phyloP scores from a whole-genome alignment of 1,140 invertebrate species.

The Drosophila truncata region DNA sequence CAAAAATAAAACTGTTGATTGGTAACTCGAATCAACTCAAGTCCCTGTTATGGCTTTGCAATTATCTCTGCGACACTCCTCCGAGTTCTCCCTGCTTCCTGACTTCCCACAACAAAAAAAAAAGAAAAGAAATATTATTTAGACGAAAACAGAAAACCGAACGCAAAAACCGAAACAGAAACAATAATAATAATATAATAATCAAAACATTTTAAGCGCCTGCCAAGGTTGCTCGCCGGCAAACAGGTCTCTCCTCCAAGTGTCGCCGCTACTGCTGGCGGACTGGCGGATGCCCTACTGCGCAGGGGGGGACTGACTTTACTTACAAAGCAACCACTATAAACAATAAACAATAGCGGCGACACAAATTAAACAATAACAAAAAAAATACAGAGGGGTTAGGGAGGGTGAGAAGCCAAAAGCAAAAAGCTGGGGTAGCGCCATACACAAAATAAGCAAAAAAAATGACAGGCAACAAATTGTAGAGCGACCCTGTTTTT shows the following conservation, averaged over 20 bases:
- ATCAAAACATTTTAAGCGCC: slow-evolving; percentile 82
- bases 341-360: slow-evolving; percentile 37
- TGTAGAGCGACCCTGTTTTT: slow-evolving; percentile 66
- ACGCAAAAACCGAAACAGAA: background rate
- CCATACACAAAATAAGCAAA: slow-evolving; percentile 70
- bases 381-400: background rate
- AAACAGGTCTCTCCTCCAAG: slow-evolving; percentile 22
- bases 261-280: slow-evolving; percentile 11
- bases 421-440: slow-evolving; percentile 6
- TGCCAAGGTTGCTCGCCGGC: slow-evolving; percentile 65
- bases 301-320: background rate
- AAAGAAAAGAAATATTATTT: background rate
- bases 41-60: slow-evolving; percentile 9
- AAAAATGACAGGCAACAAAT: slow-evolving; percentile 81
- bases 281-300: slow-evolving; percentile 48
- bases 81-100: background rate
- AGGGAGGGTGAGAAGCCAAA: background rate
- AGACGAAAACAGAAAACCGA: slow-evolving; percentile 23
- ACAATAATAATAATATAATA: slow-evolving; percentile 63
- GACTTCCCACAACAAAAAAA: background rate
- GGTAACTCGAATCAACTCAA: slow-evolving; percentile 5
- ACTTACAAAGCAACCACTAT: slow-evolving; percentile 19
- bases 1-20: background rate
- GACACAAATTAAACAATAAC: slow-evolving; percentile 71
- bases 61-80: background rate